These are phyloP conservation scores for Drosophila rhopaloa DNA, from an alignment of 1,140 invertebrate species.

Conservation along the genomic window DNA sequence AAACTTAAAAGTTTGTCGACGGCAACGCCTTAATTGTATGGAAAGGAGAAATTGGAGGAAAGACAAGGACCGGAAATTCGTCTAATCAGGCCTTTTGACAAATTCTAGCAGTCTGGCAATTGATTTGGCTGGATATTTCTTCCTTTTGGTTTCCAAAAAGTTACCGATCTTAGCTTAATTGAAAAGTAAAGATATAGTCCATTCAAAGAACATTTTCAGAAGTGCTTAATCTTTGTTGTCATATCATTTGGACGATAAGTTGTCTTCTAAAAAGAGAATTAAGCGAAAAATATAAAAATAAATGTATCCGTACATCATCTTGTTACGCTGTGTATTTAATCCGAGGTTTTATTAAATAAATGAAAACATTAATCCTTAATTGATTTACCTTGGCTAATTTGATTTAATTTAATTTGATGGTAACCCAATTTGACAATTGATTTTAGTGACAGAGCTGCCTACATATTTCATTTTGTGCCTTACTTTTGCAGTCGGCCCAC, in stretches of 20 bases:
- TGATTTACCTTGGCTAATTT: conserved; percentile 6
- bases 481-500: neutral
- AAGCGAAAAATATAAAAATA: too few relatives aligned
- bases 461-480: conserved; percentile 15
- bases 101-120: conserved; percentile 19
- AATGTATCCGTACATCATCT: too few relatives aligned
- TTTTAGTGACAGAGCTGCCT: conserved; percentile 13
- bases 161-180: too few relatives aligned
- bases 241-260: too few relatives aligned
- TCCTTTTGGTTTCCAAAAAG: neutral
- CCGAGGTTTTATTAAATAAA: too few relatives aligned
- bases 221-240: too few relatives aligned
- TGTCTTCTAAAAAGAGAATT: too few relatives aligned
- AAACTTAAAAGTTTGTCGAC: conserved; percentile 73
- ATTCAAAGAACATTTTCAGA: too few relatives aligned
- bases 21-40: conserved; percentile 30
- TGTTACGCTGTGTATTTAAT: too few relatives aligned
- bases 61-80: conserved; percentile 11
- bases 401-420: conserved; percentile 11
- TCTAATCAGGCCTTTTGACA: conserved; percentile 9
- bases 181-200: too few relatives aligned
- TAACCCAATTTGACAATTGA: conserved; percentile 26
- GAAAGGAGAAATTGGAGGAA: conserved; percentile 5
- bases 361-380: neutral
- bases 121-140: conserved; percentile 5